Base-by-base conservation (phyloP, 2,888 invertebrate species). In the Coleophora deauratella region DNA sequence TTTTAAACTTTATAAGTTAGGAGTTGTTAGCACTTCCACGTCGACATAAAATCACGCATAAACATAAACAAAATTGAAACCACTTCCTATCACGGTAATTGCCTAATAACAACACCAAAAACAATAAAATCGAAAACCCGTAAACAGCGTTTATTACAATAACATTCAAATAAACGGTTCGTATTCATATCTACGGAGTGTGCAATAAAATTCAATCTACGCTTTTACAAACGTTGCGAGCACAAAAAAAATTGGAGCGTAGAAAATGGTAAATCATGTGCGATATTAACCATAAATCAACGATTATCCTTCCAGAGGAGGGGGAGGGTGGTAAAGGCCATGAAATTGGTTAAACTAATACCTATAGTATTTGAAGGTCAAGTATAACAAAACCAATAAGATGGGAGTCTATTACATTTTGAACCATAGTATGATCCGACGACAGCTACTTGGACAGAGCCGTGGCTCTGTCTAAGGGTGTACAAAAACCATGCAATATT, bases 251-350 rank as follows among this genome's bases (percentile, higher is more conserved):
- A 57, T 59, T 56, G 44, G 51, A 47, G 50, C 56, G 52, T 51
- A 54, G 54, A 57, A 63, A 62, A 62, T 63, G 65, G 61, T 66
- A 69, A 70, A 71, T 69, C 65, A 66, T 62, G 60, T 59, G 57
- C 55, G 69, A 66, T 72, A 71, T 72, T 65, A 65, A 58, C 60
- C 57, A 68, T 72, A 72, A 72, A 72, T 72, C 72, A 72, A 49
- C 68, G 70, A 72, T 72, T 71, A 71, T 66, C 66, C 69, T 60
- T 59, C 3, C 3, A 54, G 53, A 52, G 51, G 36, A 36, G 52
- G 54, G 55, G 50, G 57, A 66, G 31, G 31, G 31, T 10, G 31
- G n/a, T 31, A 31, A 4, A 50, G 54, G 70, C 68, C 55, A 57
- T 27, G 15, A 53, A 51, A 46, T 9, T 2, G 35, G 1, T 31